These are phyloP conservation scores for Psilanteris sp. DNA, from an alignment of 1,140 invertebrate genomes.

Conservation along the genomic window DNA sequence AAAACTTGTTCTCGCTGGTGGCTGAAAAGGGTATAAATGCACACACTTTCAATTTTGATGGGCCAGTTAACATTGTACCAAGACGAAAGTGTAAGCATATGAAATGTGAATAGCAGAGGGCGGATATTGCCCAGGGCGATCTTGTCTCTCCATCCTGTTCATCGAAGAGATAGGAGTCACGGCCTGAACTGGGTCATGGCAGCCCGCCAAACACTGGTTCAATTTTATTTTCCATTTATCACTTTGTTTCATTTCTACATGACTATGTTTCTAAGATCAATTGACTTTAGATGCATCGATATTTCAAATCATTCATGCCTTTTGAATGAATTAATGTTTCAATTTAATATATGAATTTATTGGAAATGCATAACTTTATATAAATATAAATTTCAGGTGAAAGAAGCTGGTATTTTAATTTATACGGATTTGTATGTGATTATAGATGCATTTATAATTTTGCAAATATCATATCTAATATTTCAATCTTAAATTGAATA, in stretches of 20 bases:
- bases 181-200: constrained; percentile 69
- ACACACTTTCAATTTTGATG: constrained; percentile 56
- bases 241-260: constrained; percentile 42
- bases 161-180: constrained; percentile 67
- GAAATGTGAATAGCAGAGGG: constrained; percentile 60
- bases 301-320: constrained; percentile 17
- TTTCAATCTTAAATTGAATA: too few species aligned
- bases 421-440: too few species aligned
- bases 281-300: constrained; percentile 9
- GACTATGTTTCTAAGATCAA: constrained; percentile 30
- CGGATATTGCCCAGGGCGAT: constrained; percentile 68
- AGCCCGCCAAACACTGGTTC: constrained; percentile 68
- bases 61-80: constrained; percentile 58
- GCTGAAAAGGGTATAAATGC: constrained; percentile 34
- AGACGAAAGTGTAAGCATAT: constrained; percentile 46
- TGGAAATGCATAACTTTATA: too few species aligned
- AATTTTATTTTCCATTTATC: constrained; percentile 73
- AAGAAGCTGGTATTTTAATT: too few species aligned
- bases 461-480: too few species aligned
- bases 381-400: too few species aligned
- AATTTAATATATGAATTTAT: too few species aligned
- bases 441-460: too few species aligned
- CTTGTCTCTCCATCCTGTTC: constrained; percentile 56
- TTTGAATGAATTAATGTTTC: constrained; percentile 43
- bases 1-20: constrained; percentile 18